phyloP scores from a whole-genome alignment of 2,888 invertebrate species.

The Dexiosoma caninum region DNA sequence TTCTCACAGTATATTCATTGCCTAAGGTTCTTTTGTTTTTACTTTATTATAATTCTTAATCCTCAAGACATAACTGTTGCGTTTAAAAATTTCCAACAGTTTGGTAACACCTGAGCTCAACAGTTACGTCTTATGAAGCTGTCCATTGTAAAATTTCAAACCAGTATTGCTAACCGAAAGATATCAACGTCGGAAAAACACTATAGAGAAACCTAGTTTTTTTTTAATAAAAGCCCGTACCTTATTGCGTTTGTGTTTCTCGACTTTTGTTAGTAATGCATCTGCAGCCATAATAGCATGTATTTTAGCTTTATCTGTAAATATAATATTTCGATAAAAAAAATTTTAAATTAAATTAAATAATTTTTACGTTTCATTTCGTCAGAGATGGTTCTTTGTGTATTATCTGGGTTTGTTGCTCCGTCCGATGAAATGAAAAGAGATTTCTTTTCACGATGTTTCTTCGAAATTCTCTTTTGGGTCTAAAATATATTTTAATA shows the following conservation, averaged over 20 bases:
- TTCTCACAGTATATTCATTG: too few relatives aligned
- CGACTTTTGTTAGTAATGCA: slow-evolving; percentile 43
- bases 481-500: slow-evolving; percentile 46
- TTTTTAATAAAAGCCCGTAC: slow-evolving; percentile 21
- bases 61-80: too few relatives aligned
- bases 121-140: too few relatives aligned
- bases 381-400: neutral
- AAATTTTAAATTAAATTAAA: neutral
- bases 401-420: neutral
- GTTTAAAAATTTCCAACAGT: too few relatives aligned
- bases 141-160: too few relatives aligned
- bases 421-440: neutral
- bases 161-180: too few relatives aligned
- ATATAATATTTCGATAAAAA: neutral
- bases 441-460: slow-evolving; percentile 39
- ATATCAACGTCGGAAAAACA: too few relatives aligned
- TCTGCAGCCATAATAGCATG: slow-evolving; percentile 65
- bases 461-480: slow-evolving; percentile 60
- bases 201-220: too few relatives aligned
- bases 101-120: too few relatives aligned
- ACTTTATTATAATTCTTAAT: too few relatives aligned
- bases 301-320: slow-evolving; percentile 66
- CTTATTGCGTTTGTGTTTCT: neutral
- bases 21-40: too few relatives aligned
- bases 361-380: slow-evolving; percentile 61